Evolutionary conservation across 2,797 vertebrate species (phyloP), one percentile per base, ranked within the genome.

Genomic region (Tarsius wallacei): DNA sequence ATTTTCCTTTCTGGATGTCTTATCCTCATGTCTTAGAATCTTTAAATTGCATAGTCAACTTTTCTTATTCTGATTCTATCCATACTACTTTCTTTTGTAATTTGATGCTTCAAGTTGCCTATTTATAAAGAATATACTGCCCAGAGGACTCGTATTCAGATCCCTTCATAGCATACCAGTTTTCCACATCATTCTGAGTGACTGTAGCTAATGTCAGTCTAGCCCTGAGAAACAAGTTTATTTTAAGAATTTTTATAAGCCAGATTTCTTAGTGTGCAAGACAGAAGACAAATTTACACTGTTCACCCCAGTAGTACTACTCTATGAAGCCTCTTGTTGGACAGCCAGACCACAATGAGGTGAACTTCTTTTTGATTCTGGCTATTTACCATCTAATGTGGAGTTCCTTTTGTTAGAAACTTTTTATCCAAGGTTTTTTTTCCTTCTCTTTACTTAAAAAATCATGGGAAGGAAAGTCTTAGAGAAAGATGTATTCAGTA

Each of bases 171-270:
- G 33, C 24, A 28, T 73, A 80, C 42, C 80, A 7, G 4, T 88
- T 92, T 76, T 85, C 70, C 91, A 0, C 22, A 22, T 88, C 15
- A 63, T 87, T 78, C 76, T 66, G 15, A 42, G 19, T 59, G 66
- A 91, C 16, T 51, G 55, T 59, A 64, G 57, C 66, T 73, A 91
- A 74, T 42, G 17, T 82, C 24, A 71, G 1, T 68, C 4, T 55
- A 81, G 17, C 59, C 36, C 14, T 49, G 16, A 66, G n/a, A 84
- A 51, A 71, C 5, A 17, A 31, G 22, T 85, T 81, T 19, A 31
- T 83, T 93, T 26, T 42, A n/a, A 83, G 61, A 36, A 16, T 66
- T 96, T 97, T 77, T 19, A 66, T 36, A 82, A 57, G 70, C 71
- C 24, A n/a, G 31, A 64, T 94, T 85, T 74, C 22, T 49, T 47